phyloP scores from a whole-genome alignment of 2,113 vertebrate genomes.

The Seriola quinqueradiata region DNA sequence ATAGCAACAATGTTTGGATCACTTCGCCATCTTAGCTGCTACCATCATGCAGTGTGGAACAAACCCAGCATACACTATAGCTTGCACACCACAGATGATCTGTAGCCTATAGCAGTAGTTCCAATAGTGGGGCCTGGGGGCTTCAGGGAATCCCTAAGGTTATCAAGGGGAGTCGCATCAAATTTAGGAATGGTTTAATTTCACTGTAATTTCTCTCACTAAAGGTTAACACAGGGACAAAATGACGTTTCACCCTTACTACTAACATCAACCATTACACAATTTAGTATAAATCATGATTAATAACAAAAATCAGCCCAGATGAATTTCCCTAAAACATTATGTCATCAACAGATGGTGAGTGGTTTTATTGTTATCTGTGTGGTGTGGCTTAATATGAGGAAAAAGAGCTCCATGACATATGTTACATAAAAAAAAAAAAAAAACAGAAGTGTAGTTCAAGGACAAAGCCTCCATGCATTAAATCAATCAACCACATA shows the following conservation, averaged over 20 bases:
- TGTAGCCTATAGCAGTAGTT: constrained; percentile 33
- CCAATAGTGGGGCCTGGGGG: constrained; percentile 18
- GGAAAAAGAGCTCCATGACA: constrained; percentile 19
- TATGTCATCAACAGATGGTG: neutral
- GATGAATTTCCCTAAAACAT: neutral
- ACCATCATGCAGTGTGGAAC: constrained; percentile 55
- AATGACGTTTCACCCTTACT: neutral
- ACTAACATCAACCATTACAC: neutral
- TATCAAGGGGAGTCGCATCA: neutral
- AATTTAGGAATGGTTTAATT: constrained; percentile 3
- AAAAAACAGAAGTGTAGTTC: constrained; percentile 51
- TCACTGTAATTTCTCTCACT: neutral
- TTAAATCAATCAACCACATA: constrained; percentile 63
- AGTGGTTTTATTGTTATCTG: neutral
- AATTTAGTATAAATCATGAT: neutral
- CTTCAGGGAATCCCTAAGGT: constrained; percentile 5
- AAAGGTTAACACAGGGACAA: neutral
- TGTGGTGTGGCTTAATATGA: neutral
- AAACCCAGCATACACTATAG: constrained; percentile 40
- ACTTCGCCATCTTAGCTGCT: constrained; percentile 73
- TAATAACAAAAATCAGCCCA: neutral
- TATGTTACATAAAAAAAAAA: constrained; percentile 55
- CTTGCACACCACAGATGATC: constrained; percentile 28
- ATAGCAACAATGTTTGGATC: constrained; percentile 74
- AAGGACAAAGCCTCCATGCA: constrained; percentile 74